Evolutionary conservation across 2,888 invertebrate species (phyloP).

Genomic region (Tribolium freemani): DNA sequence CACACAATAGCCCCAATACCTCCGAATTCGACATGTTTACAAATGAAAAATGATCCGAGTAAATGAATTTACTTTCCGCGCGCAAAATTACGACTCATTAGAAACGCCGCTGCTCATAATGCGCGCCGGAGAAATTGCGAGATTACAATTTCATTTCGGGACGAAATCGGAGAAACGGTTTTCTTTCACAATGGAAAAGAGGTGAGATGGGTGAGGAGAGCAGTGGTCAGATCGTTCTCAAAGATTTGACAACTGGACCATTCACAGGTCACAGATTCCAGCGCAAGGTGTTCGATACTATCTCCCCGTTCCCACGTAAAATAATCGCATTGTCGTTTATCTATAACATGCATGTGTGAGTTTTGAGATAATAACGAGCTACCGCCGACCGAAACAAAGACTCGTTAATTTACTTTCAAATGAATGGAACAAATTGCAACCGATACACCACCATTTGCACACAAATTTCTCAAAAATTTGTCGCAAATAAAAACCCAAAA

Average conservation of each 20-base stretch:
- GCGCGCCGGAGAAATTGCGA: not conserved
- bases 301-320: slow-evolving; percentile 49
- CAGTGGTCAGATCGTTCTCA: slow-evolving; percentile 47
- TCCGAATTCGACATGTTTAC: slow-evolving; percentile 48
- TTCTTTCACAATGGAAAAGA: slow-evolving; percentile 21
- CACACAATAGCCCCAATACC: slow-evolving; percentile 54
- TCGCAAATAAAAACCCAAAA: not conserved
- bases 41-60: slow-evolving; percentile 49
- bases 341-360: slow-evolving; percentile 39
- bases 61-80: too few relatives aligned
- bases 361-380: slow-evolving; percentile 24
- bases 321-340: slow-evolving; percentile 44
- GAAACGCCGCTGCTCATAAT: not conserved
- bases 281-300: slow-evolving; percentile 49
- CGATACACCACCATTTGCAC: not conserved
- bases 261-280: slow-evolving; percentile 46
- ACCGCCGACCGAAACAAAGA: slow-evolving; percentile 16
- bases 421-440: not conserved
- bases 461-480: not conserved
- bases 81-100: not conserved
- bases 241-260: slow-evolving; percentile 50
- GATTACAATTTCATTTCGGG: not conserved
- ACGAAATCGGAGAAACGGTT: slow-evolving; percentile 2
- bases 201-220: slow-evolving; percentile 5
- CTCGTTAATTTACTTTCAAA: not conserved